Percentiles rank a stretch among this genome's conserved stretches.
These are phyloP conservation scores for Crossoptilon crossoptilon DNA, from an alignment of 2,797 vertebrate species.

Conservation along the genomic window DNA sequence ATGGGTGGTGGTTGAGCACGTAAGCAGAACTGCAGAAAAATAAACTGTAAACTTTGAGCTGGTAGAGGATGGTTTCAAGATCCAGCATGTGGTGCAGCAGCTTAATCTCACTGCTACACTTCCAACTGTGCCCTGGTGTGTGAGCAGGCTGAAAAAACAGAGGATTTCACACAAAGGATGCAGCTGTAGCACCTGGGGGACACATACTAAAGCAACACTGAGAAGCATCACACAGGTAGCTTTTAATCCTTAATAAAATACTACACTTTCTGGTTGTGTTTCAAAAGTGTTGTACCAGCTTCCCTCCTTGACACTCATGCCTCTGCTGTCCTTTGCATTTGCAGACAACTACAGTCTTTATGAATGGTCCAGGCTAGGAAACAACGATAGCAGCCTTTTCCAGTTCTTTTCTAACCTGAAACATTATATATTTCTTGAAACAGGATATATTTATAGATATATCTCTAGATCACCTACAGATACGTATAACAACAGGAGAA, in stretches of 20 bases:
- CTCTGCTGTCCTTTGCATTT: not conserved
- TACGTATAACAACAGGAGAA: not conserved
- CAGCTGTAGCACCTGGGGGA: rapidly evolving
- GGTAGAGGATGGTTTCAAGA: not conserved
- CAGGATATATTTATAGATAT: not conserved
- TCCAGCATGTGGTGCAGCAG: not conserved
- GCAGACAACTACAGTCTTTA: not conserved
- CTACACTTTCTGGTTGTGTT: not conserved
- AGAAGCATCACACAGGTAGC: not conserved
- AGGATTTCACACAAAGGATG: not conserved
- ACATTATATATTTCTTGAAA: not conserved
- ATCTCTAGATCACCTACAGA: not conserved
- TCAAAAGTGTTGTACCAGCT: not conserved
- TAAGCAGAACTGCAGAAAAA: not conserved
- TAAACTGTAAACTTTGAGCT: not conserved
- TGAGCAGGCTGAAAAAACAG: not conserved
- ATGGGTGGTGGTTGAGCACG: not conserved
- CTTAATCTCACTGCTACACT: not conserved
- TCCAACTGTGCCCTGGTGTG: not conserved
- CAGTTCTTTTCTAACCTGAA: not conserved
- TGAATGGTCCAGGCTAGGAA: not conserved
- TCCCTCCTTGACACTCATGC: not conserved
- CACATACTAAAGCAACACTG: not conserved
- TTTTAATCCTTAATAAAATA: not conserved
- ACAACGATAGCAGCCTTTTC: not conserved